Evolutionary conservation across 2,888 invertebrate genomes (phyloP).

Genomic region (Ennomos erosarius): DNA sequence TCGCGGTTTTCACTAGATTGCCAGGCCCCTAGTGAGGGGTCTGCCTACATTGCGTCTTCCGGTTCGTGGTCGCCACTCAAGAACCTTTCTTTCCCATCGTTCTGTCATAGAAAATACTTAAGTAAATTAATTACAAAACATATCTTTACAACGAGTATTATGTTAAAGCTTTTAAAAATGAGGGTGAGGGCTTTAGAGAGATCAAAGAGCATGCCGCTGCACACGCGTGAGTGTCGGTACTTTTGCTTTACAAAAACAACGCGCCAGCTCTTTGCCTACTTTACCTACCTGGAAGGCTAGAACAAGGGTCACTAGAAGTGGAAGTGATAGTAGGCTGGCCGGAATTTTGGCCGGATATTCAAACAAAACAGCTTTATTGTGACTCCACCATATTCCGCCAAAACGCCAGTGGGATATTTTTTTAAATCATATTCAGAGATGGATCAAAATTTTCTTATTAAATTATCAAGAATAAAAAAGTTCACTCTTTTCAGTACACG

Average conservation of each 20-base stretch:
- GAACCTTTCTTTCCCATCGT: no score
- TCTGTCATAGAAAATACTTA: not conserved
- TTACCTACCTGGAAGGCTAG: conserved; percentile 9
- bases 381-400: no score
- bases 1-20: no score
- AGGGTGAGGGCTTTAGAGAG: conserved; percentile 14
- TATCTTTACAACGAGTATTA: conserved; percentile 9
- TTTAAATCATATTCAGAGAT: no score
- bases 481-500: no score
- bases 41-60: no score
- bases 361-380: no score
- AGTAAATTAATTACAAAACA: not conserved
- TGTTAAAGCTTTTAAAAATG: conserved; percentile 21
- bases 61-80: no score
- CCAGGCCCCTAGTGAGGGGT: no score
- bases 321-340: not conserved
- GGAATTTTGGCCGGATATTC: not conserved
- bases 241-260: conserved; percentile 34
- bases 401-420: no score
- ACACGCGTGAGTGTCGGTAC: conserved; percentile 16
- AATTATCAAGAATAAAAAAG: no score
- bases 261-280: conserved; percentile 22
- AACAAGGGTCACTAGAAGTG: conserved; percentile 13
- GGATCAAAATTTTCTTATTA: no score
- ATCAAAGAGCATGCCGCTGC: conserved; percentile 24